Base-by-base conservation (phyloP, 2,113 vertebrate species). In the Marmota flaviventris region DNA sequence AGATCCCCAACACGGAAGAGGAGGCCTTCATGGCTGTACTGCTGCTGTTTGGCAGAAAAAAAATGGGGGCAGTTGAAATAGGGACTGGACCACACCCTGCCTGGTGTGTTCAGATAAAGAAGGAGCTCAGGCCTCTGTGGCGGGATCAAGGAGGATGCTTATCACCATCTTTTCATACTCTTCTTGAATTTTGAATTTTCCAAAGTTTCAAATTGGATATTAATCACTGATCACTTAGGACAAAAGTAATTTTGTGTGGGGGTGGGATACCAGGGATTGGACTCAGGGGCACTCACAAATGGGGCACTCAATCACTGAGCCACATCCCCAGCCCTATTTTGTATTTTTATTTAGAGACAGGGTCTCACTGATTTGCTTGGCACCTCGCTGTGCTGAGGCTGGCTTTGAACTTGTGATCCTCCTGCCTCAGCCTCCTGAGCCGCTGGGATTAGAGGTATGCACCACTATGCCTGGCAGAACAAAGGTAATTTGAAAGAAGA, bases 91-190 rank as follows among this genome's bases (percentile, higher is more conserved):
- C 96, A 82, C 97, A n/a, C 97, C 97, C 96, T 77, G 92, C 70
- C 94, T 97, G 97, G 29, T 18, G 53, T 42, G 37, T 76, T 56
- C 93, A 96, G 97, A 98, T 98, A 98, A 91, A 90, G 86, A 87
- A 13, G 48, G 58, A 78, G 61, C 73, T 48, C n/a, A 0, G 1
- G 24, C 12, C 90, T 67, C 72, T 51, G 39, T 3, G n/a, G 17
- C 1, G 12, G 85, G 67, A 83, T 32, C 25, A 5, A 18, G 69
- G 42, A 45, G 51, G 20, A 58, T 53, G 42, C 72, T 94, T 96
- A 93, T 96, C 92, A 84, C 18, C 20, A 24, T 13, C 69, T 89
- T 42, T 77, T 87, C 77, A 97, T 39, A n/a, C 2, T 0, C 17
- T 61, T 91, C 72, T 86, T 86, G 70, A 88, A 45, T 73, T 76